phyloP scores from a whole-genome alignment of 2,113 vertebrate genomes.

The Tenebrosternarchus preto region DNA sequence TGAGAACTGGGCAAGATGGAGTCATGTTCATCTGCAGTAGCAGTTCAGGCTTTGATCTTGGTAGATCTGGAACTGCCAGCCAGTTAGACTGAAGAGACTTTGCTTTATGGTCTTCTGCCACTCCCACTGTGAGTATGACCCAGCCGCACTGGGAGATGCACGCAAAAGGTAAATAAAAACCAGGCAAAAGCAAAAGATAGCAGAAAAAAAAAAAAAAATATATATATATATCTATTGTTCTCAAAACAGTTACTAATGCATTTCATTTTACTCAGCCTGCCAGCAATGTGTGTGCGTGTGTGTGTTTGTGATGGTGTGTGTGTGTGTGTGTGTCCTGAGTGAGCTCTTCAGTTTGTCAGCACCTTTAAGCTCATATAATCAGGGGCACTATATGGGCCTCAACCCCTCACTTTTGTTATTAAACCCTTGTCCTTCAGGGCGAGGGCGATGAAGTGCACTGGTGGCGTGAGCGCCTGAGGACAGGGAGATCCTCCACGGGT shows the following conservation, averaged over 20 bases:
- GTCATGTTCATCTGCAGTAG: constrained; percentile 74
- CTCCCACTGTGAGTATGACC: not conserved
- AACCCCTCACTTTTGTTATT: constrained; percentile 46
- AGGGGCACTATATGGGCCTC: constrained; percentile 27
- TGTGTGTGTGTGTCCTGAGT: not conserved
- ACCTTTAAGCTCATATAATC: constrained; percentile 50
- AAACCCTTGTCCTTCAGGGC: constrained; percentile 54
- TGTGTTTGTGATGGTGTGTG: too few species aligned
- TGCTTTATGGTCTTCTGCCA: constrained; percentile 33
- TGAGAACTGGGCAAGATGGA: constrained; percentile 78
- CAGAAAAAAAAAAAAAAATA: not conserved
- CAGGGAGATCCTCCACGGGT: not conserved
- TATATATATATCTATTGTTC: too few species aligned
- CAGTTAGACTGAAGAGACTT: constrained; percentile 45
- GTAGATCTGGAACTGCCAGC: constrained; percentile 67
- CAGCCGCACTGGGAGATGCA: not conserved
- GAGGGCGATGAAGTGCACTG: constrained; percentile 42
- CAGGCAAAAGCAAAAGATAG: not conserved
- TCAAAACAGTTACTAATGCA: too few species aligned
- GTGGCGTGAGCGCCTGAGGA: constrained; percentile 39
- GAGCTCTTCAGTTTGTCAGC: constrained; percentile 50
- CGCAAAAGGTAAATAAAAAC: not conserved
- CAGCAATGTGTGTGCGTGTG: too few species aligned
- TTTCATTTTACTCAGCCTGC: too few species aligned
- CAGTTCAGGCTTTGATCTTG: constrained; percentile 64